Conservation (phyloP, 2,888 invertebrate species). For the Venustoraphidia nigricollis region DNA sequence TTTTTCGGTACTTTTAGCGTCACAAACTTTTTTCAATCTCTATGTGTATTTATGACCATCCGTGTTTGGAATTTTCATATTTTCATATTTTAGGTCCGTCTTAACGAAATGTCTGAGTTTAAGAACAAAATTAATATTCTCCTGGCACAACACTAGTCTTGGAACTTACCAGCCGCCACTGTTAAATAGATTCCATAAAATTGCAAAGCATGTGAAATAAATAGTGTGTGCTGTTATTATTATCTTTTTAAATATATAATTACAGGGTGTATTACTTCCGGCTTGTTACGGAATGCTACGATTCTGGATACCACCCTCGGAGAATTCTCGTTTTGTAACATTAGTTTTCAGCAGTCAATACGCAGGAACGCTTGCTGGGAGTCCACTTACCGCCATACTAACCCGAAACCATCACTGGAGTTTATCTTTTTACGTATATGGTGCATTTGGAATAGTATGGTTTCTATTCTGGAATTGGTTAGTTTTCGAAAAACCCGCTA, state of each 20-base stretch:
- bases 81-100: too few species aligned
- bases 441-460: conserved; percentile 73
- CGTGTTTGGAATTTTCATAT: too few species aligned
- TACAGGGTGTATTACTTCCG: conserved; percentile 95
- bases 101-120: too few species aligned
- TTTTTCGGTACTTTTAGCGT: too few species aligned
- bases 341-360: conserved; percentile 97
- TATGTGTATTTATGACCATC: too few species aligned
- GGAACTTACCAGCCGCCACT: too few species aligned
- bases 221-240: not conserved
- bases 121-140: too few species aligned
- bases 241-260: conserved; percentile 4
- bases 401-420: conserved; percentile 80
- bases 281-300: conserved; percentile 99
- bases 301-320: conserved; percentile 97
- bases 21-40: too few species aligned
- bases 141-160: too few species aligned
- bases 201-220: too few species aligned
- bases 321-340: conserved; percentile 90
- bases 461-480: conserved; percentile 28
- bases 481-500: conserved; percentile 84
- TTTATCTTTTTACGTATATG: conserved; percentile 94
- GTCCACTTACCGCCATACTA: conserved; percentile 70
- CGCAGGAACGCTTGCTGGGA: conserved; percentile 63
- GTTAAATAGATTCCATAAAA: too few species aligned